These are phyloP conservation scores for Probosciger aterrimus DNA, from an alignment of 2,113 vertebrate genomes.

Conservation along the genomic window DNA sequence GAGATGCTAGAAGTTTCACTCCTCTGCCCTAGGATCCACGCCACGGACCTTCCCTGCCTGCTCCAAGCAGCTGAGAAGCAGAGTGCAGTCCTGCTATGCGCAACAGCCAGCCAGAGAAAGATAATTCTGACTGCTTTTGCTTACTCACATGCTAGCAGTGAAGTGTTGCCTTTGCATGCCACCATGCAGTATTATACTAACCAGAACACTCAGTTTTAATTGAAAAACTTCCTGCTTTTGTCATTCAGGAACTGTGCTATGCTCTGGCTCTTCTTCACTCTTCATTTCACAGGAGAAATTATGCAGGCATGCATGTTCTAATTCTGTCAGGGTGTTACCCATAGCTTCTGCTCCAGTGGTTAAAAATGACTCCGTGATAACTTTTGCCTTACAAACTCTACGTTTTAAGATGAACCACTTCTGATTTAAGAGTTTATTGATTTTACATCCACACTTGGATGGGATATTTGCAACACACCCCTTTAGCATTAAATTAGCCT, in stretches of 20 bases:
- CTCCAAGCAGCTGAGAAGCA: accelerated
- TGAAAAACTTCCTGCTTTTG: background rate
- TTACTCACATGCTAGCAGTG: background rate
- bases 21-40: background rate
- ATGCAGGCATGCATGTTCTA: background rate
- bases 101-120: background rate
- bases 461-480: background rate
- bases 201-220: background rate
- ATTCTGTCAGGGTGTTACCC: background rate
- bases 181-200: background rate
- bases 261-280: background rate
- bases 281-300: background rate
- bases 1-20: background rate
- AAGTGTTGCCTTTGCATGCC: background rate
- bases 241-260: background rate
- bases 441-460: background rate
- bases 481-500: background rate
- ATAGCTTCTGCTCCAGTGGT: background rate
- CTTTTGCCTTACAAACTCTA: background rate
- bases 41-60: background rate
- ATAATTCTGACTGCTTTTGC: background rate
- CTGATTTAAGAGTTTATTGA: background rate
- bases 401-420: background rate
- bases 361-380: background rate
- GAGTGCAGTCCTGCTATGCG: too few relatives aligned